Percentiles rank a stretch among this genome's conserved stretches.
Evolutionary conservation across 2,888 invertebrate species (phyloP).

Genomic region (Pemphredon lugubris): DNA sequence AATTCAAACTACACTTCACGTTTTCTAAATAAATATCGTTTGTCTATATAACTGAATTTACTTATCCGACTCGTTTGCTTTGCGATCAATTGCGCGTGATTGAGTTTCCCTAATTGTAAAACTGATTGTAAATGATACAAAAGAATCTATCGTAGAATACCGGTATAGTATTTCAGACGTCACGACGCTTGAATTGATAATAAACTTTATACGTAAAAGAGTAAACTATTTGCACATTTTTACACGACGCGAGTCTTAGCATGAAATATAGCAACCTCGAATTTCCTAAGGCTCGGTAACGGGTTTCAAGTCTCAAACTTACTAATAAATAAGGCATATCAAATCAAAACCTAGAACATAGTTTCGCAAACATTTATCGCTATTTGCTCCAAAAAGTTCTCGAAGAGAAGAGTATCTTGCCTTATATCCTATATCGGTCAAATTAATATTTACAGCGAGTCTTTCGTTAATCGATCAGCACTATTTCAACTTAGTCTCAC

Average conservation of each 20-base stretch:
- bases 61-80: neutral
- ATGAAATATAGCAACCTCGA: no score
- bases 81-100: neutral
- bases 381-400: neutral
- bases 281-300: neutral
- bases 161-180: no score
- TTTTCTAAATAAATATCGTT: constrained; percentile 16
- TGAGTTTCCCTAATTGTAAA: neutral
- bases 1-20: no score
- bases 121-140: neutral
- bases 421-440: constrained; percentile 16
- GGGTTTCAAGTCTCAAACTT: no score
- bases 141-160: no score
- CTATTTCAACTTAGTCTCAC: no score
- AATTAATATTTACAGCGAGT: constrained; percentile 20
- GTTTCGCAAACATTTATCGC: neutral
- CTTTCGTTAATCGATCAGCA: constrained; percentile 6
- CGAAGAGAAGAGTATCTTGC: constrained; percentile 6
- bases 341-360: constrained; percentile 25
- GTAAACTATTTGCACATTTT: no score
- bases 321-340: constrained; percentile 24
- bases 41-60: constrained; percentile 3
- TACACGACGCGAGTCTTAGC: no score
- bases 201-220: no score
- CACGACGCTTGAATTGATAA: no score